phyloP scores from a whole-genome alignment of 2,888 invertebrate genomes.

The Noctua fimbriata region DNA sequence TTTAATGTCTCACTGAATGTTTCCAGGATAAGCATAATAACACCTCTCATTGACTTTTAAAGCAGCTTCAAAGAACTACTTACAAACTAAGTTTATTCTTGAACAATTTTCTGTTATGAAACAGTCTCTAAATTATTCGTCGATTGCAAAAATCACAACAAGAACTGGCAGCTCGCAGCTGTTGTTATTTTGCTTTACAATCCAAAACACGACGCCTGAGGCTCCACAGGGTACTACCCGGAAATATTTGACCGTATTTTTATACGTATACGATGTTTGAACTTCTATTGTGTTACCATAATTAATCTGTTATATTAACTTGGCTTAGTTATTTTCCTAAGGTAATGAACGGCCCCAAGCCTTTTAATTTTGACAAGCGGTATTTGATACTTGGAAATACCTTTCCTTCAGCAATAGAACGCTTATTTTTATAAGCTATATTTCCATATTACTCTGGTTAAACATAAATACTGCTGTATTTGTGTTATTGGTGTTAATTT shows the following conservation, averaged over 20 bases:
- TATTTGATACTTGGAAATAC: conserved; percentile 15
- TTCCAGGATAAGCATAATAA: neutral
- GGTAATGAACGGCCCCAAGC: neutral
- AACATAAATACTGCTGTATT: neutral
- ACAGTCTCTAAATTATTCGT: conserved; percentile 52
- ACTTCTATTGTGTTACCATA: conserved; percentile 16
- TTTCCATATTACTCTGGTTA: neutral
- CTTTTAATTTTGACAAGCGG: conserved; percentile 3
- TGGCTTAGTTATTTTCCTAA: neutral
- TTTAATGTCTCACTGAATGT: neutral
- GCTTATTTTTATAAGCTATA: neutral
- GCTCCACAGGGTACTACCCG: neutral
- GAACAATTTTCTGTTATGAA: conserved; percentile 20
- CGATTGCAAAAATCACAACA: conserved; percentile 54
- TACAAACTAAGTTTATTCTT: conserved; percentile 5
- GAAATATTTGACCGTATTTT: conserved; percentile 37
- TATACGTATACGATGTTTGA: conserved; percentile 16
- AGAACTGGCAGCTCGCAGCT: conserved; percentile 39
- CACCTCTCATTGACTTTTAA: neutral
- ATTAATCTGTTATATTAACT: conserved; percentile 3
- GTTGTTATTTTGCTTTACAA: conserved; percentile 56
- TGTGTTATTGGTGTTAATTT: conserved; percentile 43
- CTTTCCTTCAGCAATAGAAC: neutral
- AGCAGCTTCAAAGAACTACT: conserved; percentile 3
- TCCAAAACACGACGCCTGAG: conserved; percentile 27